Evolutionary conservation across 2,888 invertebrate species (phyloP).

Genomic region (Anoplius nigerrimus): DNA sequence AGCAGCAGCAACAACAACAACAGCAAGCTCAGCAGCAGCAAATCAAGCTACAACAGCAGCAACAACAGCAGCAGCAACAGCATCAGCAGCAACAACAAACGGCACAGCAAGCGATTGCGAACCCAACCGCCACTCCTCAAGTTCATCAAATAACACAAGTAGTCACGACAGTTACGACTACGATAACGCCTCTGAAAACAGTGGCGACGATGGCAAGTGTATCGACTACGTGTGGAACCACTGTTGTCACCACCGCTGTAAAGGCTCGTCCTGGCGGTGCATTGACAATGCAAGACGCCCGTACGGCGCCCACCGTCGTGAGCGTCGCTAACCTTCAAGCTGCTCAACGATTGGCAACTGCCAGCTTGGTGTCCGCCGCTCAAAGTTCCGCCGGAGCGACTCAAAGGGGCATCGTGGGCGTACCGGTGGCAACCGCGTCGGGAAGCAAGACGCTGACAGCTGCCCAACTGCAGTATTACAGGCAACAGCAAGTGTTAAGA

Average conservation of each 20-base stretch:
- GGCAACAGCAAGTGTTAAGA: constrained; percentile 76
- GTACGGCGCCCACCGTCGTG: constrained; percentile 70
- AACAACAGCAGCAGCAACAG: constrained; percentile 55
- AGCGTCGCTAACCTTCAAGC: constrained; percentile 72
- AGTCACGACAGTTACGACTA: constrained; percentile 55
- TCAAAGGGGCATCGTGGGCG: constrained; percentile 74
- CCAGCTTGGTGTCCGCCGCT: constrained; percentile 64
- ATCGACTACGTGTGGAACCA: constrained; percentile 50
- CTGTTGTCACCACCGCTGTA: constrained; percentile 51
- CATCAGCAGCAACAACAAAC: constrained; percentile 38
- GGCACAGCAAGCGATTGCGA: constrained; percentile 54
- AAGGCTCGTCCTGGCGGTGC: constrained; percentile 63
- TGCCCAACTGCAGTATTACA: constrained; percentile 80
- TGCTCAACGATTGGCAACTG: constrained; percentile 70
- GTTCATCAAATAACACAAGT: constrained; percentile 64
- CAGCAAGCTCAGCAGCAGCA: constrained; percentile 29
- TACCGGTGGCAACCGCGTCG: constrained; percentile 75
- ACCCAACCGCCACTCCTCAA: constrained; percentile 52
- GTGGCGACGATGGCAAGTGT: constrained; percentile 54
- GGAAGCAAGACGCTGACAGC: constrained; percentile 77
- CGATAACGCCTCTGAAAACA: constrained; percentile 58
- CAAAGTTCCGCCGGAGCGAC: constrained; percentile 59
- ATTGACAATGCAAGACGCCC: constrained; percentile 64
- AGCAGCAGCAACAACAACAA: constrained; percentile 60
- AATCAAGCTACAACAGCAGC: constrained; percentile 60